Evolutionary conservation across 2,888 invertebrate species (phyloP), one percentile per base, ranked within the genome.

Genomic region (Phengaris arion): DNA sequence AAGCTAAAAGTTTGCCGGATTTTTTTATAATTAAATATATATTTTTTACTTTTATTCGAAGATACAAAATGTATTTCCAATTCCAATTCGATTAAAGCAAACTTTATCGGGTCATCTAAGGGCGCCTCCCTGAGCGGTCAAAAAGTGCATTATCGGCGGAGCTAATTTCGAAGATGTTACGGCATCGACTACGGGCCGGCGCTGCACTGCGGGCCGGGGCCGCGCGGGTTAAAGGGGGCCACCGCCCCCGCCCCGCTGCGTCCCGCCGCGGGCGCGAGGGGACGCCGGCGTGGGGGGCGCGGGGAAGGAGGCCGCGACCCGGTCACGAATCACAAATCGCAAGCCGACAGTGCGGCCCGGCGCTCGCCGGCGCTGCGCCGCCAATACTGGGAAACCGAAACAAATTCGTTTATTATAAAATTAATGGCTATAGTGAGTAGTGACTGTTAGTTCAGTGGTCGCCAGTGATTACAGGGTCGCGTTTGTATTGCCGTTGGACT

Each of bases 161-260:
- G 87, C 86, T 90, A 88, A 91, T 90, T 90, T 85, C 82, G 80
- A 87, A 88, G 87, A 90, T 89, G 86, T 92, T 90, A 91, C 91
- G 89, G 91, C 90, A 91, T 91, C 89, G 88, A 72, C 51, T 51
- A 72, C 72, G 72, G 72, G 83, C 87, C 79, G 83, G 85, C 83
- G 89, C 90, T 90, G 90, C 90, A 90, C 89, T 89, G 90, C 90
- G 88, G 89, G 89, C 81, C 81, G 81, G 83, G 84, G 83, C 79
- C 82, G 80, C 79, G 79, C 77, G 76, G 79, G 79, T 12, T 35
- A 6, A 45, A 6, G 35, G 64, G 64, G 64, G 64, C 6, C 35
- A 35, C 13, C 64, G 2, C 6, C 10, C 35, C 12, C 64, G 35
- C 45, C 64, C 64, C 59, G 59, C 22, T 9, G 10, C 22, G 2